Evolutionary conservation across 2,888 invertebrate genomes (phyloP), one percentile per base, ranked within the genome.

Genomic region (Pheosia gnoma): DNA sequence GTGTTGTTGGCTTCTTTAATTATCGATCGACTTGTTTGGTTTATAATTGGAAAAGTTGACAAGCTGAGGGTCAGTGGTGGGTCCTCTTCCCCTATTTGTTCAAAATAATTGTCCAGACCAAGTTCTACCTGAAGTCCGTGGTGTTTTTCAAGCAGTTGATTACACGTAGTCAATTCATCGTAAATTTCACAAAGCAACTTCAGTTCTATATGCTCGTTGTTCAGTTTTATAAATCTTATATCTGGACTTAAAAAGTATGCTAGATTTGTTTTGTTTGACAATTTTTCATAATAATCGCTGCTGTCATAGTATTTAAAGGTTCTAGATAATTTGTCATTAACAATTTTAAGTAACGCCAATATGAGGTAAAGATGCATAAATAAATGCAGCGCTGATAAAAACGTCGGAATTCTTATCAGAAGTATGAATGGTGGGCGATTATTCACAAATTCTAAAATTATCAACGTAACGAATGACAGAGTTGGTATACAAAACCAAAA

Each of bases 181-280:
- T 89, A 89, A 10, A 82, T 58, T 65, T 75, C 81, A 69, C 85
- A 85, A n/a, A 89, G 71, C 53, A 64, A 66, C 63, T 79, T 88
- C 3, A 87, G 45, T 56, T 74, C 74, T 43, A 70, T 65, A 39
- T 66, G 62, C 6, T 39, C 13, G 13, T 63, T 38, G n/a, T 65
- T 51, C 8, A 56, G 41, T 53, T 55, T 47, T 1, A 68, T 52
- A 47, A 74, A 70, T 56, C 66, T 59, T 36, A 75, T 64, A 43
- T 25, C 41, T 11, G 75, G 65, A 52, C 43, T 62, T 0, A 69
- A 39, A 39, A 74, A 7, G 10, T 74, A 75, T 3, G 54, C 60
- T 4, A 66, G 0, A 45, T 38, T 63, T 0, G 39, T 54, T 41
- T n/a, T 9, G 0, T 5, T 45, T 60, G 49, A 49, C 4, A 43